Conservation (phyloP, 2,113 vertebrate species). For the Pogonocichla stellata region DNA sequence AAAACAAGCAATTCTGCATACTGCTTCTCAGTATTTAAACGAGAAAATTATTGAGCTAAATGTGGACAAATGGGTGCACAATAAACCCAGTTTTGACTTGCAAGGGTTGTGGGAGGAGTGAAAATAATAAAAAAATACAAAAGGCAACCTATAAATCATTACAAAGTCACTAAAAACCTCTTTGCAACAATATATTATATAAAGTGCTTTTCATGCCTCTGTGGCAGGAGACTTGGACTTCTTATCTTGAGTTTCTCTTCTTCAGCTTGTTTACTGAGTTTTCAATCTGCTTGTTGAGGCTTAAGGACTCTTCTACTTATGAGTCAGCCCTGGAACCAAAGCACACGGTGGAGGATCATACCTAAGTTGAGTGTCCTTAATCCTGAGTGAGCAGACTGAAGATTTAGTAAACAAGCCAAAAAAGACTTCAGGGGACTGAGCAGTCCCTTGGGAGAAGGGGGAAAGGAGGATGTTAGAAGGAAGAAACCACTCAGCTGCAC, state of each 20-base stretch:
- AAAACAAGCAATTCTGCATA: background rate
- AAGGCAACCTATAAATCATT: background rate
- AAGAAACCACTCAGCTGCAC: background rate
- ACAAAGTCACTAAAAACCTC: background rate
- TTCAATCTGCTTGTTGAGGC: constrained; percentile 30
- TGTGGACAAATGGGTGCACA: background rate
- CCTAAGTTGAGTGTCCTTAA: constrained; percentile 26
- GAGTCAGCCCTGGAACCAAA: background rate
- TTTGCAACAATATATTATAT: background rate
- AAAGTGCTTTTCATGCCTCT: background rate
- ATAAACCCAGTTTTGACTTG: background rate
- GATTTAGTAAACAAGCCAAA: background rate
- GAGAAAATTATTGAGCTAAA: background rate
- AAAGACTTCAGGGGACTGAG: background rate
- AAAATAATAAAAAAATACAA: background rate
- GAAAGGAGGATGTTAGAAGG: background rate
- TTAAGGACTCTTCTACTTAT: constrained; percentile 16
- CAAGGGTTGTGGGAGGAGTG: background rate
- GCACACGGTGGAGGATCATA: background rate
- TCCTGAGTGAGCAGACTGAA: background rate
- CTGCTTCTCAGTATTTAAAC: background rate
- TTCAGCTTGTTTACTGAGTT: constrained; percentile 26
- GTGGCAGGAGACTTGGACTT: background rate
- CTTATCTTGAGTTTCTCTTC: background rate
- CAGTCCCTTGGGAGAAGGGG: background rate